Evolutionary conservation across 1,140 invertebrate genomes (phyloP).

Genomic region (Apis dorsata): DNA sequence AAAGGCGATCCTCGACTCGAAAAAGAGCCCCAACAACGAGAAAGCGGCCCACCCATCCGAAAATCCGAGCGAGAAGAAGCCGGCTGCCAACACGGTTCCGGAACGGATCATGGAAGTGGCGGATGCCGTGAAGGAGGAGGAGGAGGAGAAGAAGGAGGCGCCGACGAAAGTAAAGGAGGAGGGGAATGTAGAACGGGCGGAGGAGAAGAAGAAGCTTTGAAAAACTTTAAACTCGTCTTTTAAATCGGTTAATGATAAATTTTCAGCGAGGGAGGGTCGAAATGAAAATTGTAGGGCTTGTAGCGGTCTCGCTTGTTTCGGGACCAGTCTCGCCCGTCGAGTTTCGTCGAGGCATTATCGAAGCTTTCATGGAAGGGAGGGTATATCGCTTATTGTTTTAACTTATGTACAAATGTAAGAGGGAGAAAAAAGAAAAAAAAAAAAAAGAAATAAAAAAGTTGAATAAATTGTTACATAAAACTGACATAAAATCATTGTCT

Average conservation of each 20-base stretch:
- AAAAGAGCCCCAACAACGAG: conserved; percentile 33
- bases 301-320: conserved; percentile 62
- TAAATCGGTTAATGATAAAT: no score
- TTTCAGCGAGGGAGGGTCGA: no score
- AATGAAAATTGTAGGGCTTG: conserved; percentile 56
- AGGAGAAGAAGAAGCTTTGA: conserved; percentile 19
- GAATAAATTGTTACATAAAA: conserved; percentile 58
- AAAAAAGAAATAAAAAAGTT: conserved; percentile 66
- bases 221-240: no score
- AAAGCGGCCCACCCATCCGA: background rate
- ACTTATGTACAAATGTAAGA: conserved; percentile 64
- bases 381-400: conserved; percentile 36
- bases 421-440: conserved; percentile 70
- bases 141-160: conserved; percentile 16
- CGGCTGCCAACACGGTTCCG: background rate
- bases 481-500: background rate
- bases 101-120: conserved; percentile 77
- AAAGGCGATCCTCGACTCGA: conserved; percentile 55
- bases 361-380: conserved; percentile 32
- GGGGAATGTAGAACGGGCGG: conserved; percentile 34
- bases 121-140: conserved; percentile 61
- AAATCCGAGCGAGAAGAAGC: background rate
- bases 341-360: conserved; percentile 19
- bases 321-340: conserved; percentile 68
- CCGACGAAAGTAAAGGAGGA: background rate